phyloP scores from a whole-genome alignment of 2,797 vertebrate genomes.

The Gorsachius magnificus region DNA sequence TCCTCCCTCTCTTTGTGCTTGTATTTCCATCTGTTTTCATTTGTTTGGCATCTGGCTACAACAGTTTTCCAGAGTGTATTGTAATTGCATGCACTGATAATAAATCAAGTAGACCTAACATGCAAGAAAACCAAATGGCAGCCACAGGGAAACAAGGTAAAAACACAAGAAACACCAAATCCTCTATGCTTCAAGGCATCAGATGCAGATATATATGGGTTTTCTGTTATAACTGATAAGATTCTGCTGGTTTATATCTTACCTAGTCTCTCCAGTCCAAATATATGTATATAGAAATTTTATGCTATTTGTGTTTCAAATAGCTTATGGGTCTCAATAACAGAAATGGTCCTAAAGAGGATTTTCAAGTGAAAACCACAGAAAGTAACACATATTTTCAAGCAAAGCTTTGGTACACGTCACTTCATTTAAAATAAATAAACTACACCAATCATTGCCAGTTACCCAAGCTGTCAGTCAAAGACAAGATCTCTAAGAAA shows the following conservation, averaged over 20 bases:
- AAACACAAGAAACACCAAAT: slow-evolving; percentile 51
- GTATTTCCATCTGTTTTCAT: slow-evolving; percentile 73
- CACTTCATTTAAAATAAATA: neutral
- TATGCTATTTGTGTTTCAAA: neutral
- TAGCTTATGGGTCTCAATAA: neutral
- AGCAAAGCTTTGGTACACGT: neutral
- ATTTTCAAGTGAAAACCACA: neutral
- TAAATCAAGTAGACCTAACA: slow-evolving; percentile 68
- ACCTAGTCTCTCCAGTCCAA: neutral
- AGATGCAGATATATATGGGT: neutral
- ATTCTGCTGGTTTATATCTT: neutral
- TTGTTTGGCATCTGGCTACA: slow-evolving; percentile 69
- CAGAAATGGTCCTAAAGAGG: neutral
- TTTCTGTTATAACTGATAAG: slow-evolving; percentile 12
- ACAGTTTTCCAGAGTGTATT: slow-evolving; percentile 64
- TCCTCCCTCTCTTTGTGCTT: slow-evolving; percentile 33
- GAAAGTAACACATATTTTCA: neutral
- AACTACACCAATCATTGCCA: neutral
- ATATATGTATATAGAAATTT: neutral
- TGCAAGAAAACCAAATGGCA: slow-evolving; percentile 68
- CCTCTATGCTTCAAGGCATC: slow-evolving; percentile 23
- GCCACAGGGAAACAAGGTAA: slow-evolving; percentile 63
- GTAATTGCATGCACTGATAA: slow-evolving; percentile 69
- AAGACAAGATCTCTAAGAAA: neutral
- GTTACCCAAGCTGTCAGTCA: neutral